Percentiles rank a stretch among this genome's conserved stretches.
These are phyloP conservation scores for Colinus virginianus DNA, from an alignment of 2,113 vertebrate species.

Conservation along the genomic window DNA sequence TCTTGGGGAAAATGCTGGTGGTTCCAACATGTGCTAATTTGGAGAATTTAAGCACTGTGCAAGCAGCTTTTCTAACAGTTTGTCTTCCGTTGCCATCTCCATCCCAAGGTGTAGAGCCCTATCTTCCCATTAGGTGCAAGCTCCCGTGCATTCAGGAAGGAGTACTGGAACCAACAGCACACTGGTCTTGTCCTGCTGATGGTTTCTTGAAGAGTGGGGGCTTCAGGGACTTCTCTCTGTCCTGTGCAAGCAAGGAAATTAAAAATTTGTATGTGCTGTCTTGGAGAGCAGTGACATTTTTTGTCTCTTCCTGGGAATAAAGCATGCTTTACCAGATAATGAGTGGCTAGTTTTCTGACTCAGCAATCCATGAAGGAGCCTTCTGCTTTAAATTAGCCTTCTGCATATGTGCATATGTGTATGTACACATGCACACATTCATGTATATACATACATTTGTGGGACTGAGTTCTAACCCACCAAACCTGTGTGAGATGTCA, in stretches of 20 bases:
- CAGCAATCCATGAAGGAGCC: not conserved
- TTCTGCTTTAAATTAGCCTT: not conserved
- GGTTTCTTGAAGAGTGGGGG: not conserved
- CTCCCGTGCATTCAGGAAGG: not conserved
- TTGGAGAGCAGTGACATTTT: not conserved
- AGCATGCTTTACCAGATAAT: not conserved
- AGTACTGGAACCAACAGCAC: fast-evolving
- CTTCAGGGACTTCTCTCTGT: not conserved
- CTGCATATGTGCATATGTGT: not conserved
- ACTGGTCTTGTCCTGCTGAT: fast-evolving
- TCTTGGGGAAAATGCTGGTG: not conserved
- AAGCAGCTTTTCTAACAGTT: not conserved
- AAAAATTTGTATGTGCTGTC: not conserved
- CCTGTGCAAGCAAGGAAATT: not conserved
- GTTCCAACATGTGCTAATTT: fast-evolving
- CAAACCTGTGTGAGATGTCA: not conserved
- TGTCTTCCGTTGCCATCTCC: not conserved
- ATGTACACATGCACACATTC: fast-evolving
- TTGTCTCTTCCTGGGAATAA: not conserved
- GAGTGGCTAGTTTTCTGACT: not conserved
- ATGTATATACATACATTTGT: fast-evolving
- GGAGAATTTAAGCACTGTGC: not conserved
- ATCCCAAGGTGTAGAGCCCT: not conserved
- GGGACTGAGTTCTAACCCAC: not conserved
- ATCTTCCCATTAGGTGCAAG: not conserved